Evolutionary conservation across 2,797 vertebrate genomes (phyloP).

Genomic region (Parauchenoglanis punctatus): DNA sequence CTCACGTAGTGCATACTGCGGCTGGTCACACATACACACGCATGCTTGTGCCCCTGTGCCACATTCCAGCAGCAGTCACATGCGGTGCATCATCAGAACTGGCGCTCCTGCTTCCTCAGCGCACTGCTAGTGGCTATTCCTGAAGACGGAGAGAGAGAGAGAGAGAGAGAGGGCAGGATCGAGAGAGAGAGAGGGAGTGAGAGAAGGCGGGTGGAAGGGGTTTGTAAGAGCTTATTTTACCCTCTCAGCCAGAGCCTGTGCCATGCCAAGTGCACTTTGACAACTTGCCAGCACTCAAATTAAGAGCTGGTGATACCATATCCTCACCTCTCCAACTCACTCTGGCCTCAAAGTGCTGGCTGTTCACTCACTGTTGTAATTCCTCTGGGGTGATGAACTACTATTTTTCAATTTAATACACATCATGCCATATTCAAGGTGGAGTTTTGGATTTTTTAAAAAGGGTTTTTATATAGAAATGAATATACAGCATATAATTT

Average conservation of each 20-base stretch:
- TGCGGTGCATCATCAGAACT: conserved; percentile 67
- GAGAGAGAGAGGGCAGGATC: not conserved
- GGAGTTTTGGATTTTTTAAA: not conserved
- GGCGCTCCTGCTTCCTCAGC: conserved; percentile 25
- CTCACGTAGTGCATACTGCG: conserved; percentile 53
- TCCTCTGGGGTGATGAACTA: not conserved
- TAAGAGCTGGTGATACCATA: conserved; percentile 57
- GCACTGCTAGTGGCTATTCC: conserved; percentile 25
- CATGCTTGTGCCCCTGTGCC: conserved; percentile 61
- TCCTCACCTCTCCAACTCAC: conserved; percentile 49
- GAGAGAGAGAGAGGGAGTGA: conserved; percentile 24
- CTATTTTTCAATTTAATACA: not conserved
- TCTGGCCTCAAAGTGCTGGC: conserved; percentile 22
- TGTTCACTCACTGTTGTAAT: conserved; percentile 15
- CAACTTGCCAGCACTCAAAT: conserved; percentile 47
- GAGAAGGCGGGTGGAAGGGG: conserved; percentile 20
- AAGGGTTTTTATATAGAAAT: not conserved
- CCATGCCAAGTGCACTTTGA: conserved; percentile 50
- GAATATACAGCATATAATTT: not conserved
- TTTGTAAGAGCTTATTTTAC: conserved; percentile 33
- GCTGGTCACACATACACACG: conserved; percentile 59
- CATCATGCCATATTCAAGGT: not conserved
- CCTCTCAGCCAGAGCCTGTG: conserved; percentile 37
- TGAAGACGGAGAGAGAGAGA: conserved; percentile 12
- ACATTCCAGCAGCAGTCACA: conserved; percentile 68